These are phyloP conservation scores for Macrophya alboannulata DNA, from an alignment of 2,888 invertebrate species.

Conservation along the genomic window DNA sequence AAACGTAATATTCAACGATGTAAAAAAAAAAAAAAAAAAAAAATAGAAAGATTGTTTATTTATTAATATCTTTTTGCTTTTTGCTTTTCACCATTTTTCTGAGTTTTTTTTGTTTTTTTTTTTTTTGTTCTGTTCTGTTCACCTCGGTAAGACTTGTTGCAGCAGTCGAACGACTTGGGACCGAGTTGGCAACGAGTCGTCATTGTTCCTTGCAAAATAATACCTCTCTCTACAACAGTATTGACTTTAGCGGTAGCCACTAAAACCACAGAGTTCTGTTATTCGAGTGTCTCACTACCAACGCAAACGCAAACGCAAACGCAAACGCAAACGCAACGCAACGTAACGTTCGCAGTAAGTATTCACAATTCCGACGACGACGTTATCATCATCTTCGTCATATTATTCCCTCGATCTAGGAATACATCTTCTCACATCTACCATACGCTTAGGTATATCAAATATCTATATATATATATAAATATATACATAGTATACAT, in stretches of 20 bases:
- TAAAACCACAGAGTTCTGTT: conserved; percentile 53
- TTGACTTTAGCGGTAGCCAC: conserved; percentile 48
- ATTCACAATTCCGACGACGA: no score
- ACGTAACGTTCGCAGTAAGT: background rate
- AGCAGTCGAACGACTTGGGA: background rate
- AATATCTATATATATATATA: background rate
- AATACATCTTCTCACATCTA: background rate
- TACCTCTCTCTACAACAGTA: conserved; percentile 14
- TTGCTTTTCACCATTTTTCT: background rate
- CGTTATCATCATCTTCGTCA: conserved; percentile 6
- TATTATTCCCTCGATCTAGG: background rate
- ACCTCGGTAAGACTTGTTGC: conserved; percentile 5
- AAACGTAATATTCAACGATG: conserved; percentile 45
- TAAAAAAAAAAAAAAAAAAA: background rate
- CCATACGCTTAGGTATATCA: background rate
- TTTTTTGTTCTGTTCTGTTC: background rate
- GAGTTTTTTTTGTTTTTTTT: background rate
- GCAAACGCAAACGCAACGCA: conserved; percentile 2
- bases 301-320: background rate
- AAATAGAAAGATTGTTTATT: background rate
- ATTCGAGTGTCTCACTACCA: conserved; percentile 32
- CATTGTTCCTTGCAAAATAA: conserved; percentile 58
- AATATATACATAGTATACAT: no score
- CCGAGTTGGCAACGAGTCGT: background rate
- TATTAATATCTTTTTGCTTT: background rate